Percentiles rank a stretch among this genome's conserved stretches.
Conservation (phyloP, 2,113 vertebrate genomes). For the Capricornis sumatraensis region DNA sequence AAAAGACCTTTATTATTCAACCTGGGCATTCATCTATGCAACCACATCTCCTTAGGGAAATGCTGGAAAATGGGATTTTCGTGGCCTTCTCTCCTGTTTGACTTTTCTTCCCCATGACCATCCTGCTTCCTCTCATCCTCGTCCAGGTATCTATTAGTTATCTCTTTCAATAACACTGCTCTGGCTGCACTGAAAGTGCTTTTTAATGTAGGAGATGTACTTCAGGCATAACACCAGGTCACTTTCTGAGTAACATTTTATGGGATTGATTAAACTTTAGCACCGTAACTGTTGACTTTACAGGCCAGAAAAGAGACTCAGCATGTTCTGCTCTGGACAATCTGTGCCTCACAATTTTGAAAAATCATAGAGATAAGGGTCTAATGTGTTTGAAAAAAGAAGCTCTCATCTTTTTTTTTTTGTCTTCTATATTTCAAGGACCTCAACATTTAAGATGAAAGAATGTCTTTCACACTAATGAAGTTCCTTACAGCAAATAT, state of each 20-base stretch:
- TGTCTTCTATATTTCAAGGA: conserved; percentile 60
- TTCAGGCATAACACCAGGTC: conserved; percentile 80
- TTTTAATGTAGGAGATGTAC: conserved; percentile 85
- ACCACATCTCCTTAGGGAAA: conserved; percentile 38
- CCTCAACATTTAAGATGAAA: conserved; percentile 63
- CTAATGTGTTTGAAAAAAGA: conserved; percentile 74
- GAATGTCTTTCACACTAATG: conserved; percentile 54
- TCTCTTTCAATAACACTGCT: conserved; percentile 73
- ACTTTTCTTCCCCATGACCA: not conserved
- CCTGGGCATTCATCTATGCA: conserved; percentile 47
- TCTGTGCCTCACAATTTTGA: conserved; percentile 75
- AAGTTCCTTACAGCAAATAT: conserved; percentile 73
- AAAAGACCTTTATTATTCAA: conserved; percentile 55
- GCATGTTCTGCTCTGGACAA: conserved; percentile 72
- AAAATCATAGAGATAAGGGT: conserved; percentile 68
- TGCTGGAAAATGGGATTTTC: conserved; percentile 52
- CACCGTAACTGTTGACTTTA: conserved; percentile 85
- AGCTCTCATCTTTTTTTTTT: conserved; percentile 30
- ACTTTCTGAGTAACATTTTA: conserved; percentile 86
- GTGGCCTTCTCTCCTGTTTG: conserved; percentile 28
- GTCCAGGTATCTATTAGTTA: conserved; percentile 75
- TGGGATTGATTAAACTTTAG: conserved; percentile 87
- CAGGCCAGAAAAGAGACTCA: conserved; percentile 78
- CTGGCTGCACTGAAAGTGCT: conserved; percentile 79
- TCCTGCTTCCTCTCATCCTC: conserved; percentile 3